A percentile compares a stretch with the other conserved stretches of the same genome.
Conservation (phyloP, 2,797 vertebrate species). For the Pangasius macronema region DNA sequence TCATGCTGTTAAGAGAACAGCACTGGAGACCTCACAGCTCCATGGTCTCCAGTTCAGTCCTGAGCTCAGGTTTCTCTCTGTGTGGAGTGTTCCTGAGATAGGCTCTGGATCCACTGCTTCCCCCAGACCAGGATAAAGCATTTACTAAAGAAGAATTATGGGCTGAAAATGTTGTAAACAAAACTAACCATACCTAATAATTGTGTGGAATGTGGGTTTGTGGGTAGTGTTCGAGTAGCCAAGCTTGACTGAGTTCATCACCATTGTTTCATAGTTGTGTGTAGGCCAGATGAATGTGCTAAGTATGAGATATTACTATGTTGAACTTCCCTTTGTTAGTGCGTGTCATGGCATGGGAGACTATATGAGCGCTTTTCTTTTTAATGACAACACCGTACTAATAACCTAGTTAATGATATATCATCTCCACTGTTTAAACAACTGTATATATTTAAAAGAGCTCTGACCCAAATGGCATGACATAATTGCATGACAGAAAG, state of each 20-base stretch:
- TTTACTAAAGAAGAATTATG: background rate
- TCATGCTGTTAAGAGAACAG: background rate
- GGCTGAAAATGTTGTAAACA: background rate
- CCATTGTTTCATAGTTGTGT: background rate
- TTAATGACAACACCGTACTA: background rate
- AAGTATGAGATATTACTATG: background rate
- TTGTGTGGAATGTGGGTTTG: background rate
- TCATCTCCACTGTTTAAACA: background rate
- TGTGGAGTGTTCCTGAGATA: background rate
- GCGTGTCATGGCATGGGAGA: background rate
- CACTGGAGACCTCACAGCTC: background rate
- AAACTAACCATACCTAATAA: background rate
- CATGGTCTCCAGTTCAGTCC: background rate
- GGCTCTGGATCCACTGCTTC: too few species aligned
- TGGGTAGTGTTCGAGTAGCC: background rate
- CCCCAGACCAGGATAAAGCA: background rate
- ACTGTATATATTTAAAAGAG: background rate
- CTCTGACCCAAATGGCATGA: background rate
- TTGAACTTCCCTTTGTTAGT: background rate
- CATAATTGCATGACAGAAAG: background rate
- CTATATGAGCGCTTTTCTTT: too few species aligned
- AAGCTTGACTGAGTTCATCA: background rate
- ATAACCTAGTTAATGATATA: background rate
- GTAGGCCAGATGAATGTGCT: background rate
- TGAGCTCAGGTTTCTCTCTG: background rate